phyloP scores from a whole-genome alignment of 2,888 invertebrate genomes.

The Polietes domitor region DNA sequence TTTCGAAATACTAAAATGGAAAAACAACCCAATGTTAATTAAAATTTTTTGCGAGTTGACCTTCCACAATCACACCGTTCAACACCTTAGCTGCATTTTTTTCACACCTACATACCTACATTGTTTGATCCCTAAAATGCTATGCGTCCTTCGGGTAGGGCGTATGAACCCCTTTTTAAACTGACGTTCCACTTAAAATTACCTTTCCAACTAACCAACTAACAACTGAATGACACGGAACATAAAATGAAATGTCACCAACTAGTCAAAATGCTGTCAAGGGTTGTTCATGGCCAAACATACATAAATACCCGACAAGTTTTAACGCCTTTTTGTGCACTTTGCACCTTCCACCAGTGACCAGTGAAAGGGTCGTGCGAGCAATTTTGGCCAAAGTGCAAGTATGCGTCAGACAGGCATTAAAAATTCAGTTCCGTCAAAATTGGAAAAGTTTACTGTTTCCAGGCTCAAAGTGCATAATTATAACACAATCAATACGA shows the following conservation, averaged over 20 bases:
- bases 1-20: too few relatives aligned
- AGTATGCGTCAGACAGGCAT: background rate
- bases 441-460: slow-evolving; percentile 19
- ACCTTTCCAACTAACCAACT: background rate
- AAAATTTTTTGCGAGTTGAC: too few relatives aligned
- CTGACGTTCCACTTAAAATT: background rate
- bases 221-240: background rate
- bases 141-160: background rate
- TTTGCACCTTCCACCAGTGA: background rate
- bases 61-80: too few relatives aligned
- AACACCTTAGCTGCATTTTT: too few relatives aligned
- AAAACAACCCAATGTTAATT: too few relatives aligned
- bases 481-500: slow-evolving; percentile 32
- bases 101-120: too few relatives aligned
- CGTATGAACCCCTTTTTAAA: background rate
- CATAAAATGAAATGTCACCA: slow-evolving; percentile 32
- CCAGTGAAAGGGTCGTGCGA: background rate
- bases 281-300: slow-evolving; percentile 2
- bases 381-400: background rate
- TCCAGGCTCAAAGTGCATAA: slow-evolving; percentile 29
- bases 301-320: slow-evolving; percentile 5
- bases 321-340: slow-evolving; percentile 31
- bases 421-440: slow-evolving; percentile 1
- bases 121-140: too few relatives aligned
- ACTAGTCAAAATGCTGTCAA: slow-evolving; percentile 17